These are phyloP conservation scores for Percopsis transmontana DNA, from an alignment of 2,113 vertebrate species.

Conservation along the genomic window DNA sequence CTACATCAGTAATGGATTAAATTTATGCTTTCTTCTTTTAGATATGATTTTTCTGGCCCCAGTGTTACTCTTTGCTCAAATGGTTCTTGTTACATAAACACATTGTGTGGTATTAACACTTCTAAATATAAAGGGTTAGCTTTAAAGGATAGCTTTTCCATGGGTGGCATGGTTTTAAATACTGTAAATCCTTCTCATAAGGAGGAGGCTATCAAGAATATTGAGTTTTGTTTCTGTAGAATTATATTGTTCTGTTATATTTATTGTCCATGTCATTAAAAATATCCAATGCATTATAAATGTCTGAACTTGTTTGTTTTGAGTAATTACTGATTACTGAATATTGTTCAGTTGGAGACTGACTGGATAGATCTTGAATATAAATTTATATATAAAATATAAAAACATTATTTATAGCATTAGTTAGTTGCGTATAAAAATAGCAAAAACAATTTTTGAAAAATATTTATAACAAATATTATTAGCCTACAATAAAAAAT, in stretches of 20 bases:
- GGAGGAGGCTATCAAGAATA: conserved; percentile 1
- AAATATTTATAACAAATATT: too few relatives aligned
- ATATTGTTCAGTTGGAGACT: background rate
- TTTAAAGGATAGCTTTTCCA: too few relatives aligned
- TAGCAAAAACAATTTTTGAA: too few relatives aligned
- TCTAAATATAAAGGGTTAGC: conserved; percentile 5
- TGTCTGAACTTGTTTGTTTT: conserved; percentile 4
- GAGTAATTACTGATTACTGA: too few relatives aligned
- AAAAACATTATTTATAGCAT: too few relatives aligned
- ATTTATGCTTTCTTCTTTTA: too few relatives aligned
- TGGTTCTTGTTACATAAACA: background rate
- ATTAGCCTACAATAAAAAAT: too few relatives aligned
- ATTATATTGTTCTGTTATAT: conserved; percentile 58
- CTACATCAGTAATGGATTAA: too few relatives aligned
- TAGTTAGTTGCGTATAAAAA: too few relatives aligned
- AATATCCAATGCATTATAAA: conserved; percentile 24
- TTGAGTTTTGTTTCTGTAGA: conserved; percentile 22
- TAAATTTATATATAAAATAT: too few relatives aligned
- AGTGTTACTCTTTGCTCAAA: conserved; percentile 3
- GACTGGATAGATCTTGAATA: too few relatives aligned
- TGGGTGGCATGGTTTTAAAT: background rate
- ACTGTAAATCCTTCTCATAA: background rate
- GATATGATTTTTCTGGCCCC: background rate
- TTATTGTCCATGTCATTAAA: conserved; percentile 74
- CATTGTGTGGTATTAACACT: background rate